These are phyloP conservation scores for Caenorhabditis sp. DNA, from an alignment of 2,888 invertebrate species.

Conservation along the genomic window DNA sequence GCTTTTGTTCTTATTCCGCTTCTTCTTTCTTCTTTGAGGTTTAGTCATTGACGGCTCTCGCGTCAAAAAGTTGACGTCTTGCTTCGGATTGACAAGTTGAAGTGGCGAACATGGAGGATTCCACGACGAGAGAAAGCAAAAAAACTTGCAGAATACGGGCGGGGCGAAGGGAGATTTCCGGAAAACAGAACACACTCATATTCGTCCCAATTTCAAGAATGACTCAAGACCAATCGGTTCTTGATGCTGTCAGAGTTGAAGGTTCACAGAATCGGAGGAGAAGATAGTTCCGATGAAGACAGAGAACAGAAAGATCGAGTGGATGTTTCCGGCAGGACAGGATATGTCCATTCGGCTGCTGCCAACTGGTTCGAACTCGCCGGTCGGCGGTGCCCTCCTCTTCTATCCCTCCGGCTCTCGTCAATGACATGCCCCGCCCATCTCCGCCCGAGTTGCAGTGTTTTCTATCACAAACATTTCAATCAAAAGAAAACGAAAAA, in stretches of 20 bases:
- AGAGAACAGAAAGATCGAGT: no score
- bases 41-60: constrained; percentile 48
- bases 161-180: background rate
- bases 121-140: constrained; percentile 1
- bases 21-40: constrained; percentile 33
- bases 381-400: background rate
- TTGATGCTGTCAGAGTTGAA: background rate
- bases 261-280: background rate
- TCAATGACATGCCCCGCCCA: constrained; percentile 21
- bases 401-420: constrained; percentile 23
- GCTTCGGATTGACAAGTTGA: constrained; percentile 43
- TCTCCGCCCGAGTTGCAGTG: background rate
- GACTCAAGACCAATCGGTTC: background rate
- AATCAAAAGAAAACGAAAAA: constrained; percentile 27
- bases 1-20: constrained; percentile 37
- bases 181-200: background rate
- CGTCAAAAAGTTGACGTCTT: constrained; percentile 49
- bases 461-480: constrained; percentile 18
- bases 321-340: background rate
- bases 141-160: background rate
- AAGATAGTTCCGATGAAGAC: constrained; percentile 3
- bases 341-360: constrained; percentile 7
- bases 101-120: constrained; percentile 27
- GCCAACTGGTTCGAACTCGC: constrained; percentile 35
- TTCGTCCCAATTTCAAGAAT: no score